Evolutionary conservation across 2,797 vertebrate genomes (phyloP).

Genomic region (Eutrigla gurnardus): DNA sequence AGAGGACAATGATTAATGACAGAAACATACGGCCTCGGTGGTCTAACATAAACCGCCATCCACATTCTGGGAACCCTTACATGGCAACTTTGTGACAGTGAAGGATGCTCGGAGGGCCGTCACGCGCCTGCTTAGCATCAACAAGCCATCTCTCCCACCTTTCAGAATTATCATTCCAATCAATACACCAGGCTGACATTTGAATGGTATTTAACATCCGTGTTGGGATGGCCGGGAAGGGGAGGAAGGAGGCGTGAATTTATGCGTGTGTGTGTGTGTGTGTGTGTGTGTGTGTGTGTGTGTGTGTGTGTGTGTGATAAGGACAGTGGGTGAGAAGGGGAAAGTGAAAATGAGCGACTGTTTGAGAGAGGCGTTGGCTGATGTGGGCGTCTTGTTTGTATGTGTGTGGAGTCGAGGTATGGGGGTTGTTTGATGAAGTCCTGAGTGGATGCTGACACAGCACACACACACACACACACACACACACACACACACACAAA

Average conservation of each 20-base stretch:
- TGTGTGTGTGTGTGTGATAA: constrained; percentile 8
- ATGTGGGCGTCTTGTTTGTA: constrained; percentile 46
- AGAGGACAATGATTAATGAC: constrained; percentile 79
- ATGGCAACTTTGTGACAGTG: constrained; percentile 84
- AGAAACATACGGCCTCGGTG: constrained; percentile 72
- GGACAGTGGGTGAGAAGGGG: constrained; percentile 26
- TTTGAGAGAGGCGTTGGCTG: constrained; percentile 54
- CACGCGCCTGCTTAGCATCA: constrained; percentile 81
- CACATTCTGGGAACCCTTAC: constrained; percentile 76
- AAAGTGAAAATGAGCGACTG: constrained; percentile 66
- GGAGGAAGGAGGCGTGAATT: constrained; percentile 38
- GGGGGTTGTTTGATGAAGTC: constrained; percentile 79
- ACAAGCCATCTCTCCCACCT: constrained; percentile 77
- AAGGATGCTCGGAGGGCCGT: constrained; percentile 71
- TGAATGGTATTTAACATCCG: constrained; percentile 86
- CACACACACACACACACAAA: constrained; percentile 50
- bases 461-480: constrained; percentile 48
- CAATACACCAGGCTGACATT: constrained; percentile 83
- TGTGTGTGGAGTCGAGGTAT: constrained; percentile 41
- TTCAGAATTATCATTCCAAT: constrained; percentile 86
- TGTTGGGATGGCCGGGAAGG: constrained; percentile 63
- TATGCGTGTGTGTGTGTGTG: constrained; percentile 29
- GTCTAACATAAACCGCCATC: constrained; percentile 74
- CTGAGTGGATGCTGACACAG: constrained; percentile 84
- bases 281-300: constrained; percentile 10